Conservation (phyloP, 2,113 vertebrate genomes). For the Athene noctua region DNA sequence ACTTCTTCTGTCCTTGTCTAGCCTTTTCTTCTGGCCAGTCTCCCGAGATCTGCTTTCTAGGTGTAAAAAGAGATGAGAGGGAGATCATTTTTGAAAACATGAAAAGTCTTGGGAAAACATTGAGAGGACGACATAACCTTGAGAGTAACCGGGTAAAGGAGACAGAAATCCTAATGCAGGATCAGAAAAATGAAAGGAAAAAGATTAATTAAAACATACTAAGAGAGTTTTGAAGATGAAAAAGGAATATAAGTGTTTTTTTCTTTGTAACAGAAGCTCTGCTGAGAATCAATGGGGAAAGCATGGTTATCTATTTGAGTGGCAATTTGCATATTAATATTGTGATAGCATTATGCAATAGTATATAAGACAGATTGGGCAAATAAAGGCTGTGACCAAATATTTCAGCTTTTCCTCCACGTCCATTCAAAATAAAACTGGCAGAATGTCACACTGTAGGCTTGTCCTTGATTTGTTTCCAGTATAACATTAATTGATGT, state of each 20-base stretch:
- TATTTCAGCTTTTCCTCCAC: neutral
- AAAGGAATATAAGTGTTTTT: conserved; percentile 11
- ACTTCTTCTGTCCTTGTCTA: neutral
- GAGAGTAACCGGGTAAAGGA: neutral
- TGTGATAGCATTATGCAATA: conserved; percentile 46
- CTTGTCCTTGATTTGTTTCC: conserved; percentile 61
- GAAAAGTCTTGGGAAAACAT: neutral
- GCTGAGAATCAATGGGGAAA: conserved; percentile 34
- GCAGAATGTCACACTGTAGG: conserved; percentile 48
- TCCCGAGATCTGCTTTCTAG: neutral
- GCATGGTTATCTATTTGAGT: conserved; percentile 16
- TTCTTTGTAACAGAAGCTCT: conserved; percentile 20
- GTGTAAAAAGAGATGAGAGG: neutral
- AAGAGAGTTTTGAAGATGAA: conserved; percentile 9
- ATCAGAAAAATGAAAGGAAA: neutral
- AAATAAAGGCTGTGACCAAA: conserved; percentile 59
- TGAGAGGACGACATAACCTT: conserved; percentile 16
- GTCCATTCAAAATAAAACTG: conserved; percentile 45
- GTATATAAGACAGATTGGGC: conserved; percentile 50
- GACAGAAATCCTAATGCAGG: neutral
- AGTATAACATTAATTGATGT: conserved; percentile 60
- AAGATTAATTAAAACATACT: conserved; percentile 46
- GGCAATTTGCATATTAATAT: conserved; percentile 64
- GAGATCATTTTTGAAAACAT: neutral
- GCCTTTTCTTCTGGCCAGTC: neutral